phyloP scores from a whole-genome alignment of 1,140 invertebrate genomes.

The Acyrthosiphon pisum region DNA sequence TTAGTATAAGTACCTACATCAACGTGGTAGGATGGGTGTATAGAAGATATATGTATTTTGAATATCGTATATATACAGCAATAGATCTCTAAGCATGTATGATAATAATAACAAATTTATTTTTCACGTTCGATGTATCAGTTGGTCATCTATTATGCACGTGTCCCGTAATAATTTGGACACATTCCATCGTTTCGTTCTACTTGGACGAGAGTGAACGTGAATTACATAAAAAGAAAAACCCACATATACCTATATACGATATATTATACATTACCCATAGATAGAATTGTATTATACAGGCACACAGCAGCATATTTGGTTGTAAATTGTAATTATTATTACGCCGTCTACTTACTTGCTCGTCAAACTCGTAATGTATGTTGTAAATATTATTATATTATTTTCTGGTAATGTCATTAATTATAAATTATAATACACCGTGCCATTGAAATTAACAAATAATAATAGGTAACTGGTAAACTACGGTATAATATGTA shows the following conservation, averaged over 20 bases:
- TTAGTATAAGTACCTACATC: neutral
- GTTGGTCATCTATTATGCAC: neutral
- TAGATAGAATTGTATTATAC: neutral
- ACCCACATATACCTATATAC: neutral
- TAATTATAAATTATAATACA: neutral
- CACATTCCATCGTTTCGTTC: slow-evolving; percentile 37
- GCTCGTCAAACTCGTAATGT: neutral
- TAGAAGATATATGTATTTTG: neutral
- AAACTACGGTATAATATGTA: neutral
- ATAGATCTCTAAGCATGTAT: neutral
- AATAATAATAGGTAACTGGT: neutral
- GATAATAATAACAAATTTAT: neutral
- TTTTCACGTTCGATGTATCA: neutral
- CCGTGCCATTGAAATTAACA: neutral
- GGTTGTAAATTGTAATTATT: neutral
- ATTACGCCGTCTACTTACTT: neutral
- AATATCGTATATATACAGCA: neutral
- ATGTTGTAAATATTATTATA: neutral
- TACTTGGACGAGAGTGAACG: slow-evolving; percentile 30
- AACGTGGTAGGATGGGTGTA: neutral
- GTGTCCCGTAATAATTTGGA: neutral
- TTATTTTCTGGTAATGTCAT: neutral
- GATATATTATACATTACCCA: no score
- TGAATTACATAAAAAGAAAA: slow-evolving; percentile 24
- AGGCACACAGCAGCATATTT: neutral